phyloP scores from a whole-genome alignment of 2,797 vertebrate genomes.

The Hypotaenidia philippensis region DNA sequence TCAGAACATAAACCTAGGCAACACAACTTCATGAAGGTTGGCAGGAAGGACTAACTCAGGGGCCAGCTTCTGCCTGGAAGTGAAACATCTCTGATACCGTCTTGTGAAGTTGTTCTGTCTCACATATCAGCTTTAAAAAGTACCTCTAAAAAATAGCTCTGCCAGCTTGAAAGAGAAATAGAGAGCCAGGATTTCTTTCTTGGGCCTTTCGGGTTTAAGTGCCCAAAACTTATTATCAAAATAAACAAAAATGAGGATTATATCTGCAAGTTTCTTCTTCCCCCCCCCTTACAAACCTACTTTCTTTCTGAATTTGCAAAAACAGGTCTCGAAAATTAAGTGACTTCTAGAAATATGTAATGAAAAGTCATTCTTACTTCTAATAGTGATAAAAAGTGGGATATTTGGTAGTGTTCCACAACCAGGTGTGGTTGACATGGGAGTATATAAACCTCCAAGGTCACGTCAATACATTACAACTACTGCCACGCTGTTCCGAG shows the following conservation, averaged over 20 bases:
- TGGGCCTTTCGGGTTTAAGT: background rate
- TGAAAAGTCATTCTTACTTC: background rate
- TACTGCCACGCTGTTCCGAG: background rate
- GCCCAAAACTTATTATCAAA: background rate
- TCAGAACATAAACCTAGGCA: background rate
- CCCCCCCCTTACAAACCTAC: background rate
- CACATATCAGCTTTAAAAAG: background rate
- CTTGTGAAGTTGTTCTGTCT: background rate
- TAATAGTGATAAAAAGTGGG: background rate
- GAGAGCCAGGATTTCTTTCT: background rate
- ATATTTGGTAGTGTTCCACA: background rate
- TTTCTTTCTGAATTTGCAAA: background rate
- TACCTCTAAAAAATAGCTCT: background rate
- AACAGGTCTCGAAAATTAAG: background rate
- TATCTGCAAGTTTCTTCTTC: background rate
- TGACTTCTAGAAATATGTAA: background rate
- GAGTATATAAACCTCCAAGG: background rate
- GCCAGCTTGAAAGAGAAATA: background rate
- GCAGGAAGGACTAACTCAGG: background rate
- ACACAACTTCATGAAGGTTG: rapidly evolving
- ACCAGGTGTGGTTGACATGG: background rate
- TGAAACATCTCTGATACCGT: background rate
- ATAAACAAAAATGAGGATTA: background rate
- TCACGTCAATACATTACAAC: background rate
- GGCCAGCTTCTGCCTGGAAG: background rate